Base-by-base conservation (phyloP, 2,888 invertebrate species). In the Exocentrus adspersus region DNA sequence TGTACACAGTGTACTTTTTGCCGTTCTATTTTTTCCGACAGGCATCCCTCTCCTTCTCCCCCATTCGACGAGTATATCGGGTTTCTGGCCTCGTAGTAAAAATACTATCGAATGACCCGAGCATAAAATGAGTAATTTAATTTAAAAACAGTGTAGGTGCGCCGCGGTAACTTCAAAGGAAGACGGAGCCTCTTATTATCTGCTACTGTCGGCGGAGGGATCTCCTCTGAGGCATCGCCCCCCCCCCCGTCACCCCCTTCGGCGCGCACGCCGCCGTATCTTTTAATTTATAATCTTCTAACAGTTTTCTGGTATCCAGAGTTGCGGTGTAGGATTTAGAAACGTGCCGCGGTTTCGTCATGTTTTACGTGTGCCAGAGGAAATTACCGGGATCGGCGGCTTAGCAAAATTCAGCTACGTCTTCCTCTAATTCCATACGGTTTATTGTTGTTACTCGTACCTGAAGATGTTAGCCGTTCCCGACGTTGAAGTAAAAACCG, bases 71-170 rank as follows among this genome's bases (percentile, higher is more conserved):
- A 65, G 57, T 65, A 56, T 65, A 66, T 64, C 62, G 50, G 51
- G 65, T 69, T 67, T 65, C 65, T 63, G 59, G 69, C 69, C 65
- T 69, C 69, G 64, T 32, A 24, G 24, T 24, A 24, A 60, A 60
- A 67, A 60, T 61, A 63, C 65, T 65, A 71, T 71, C 70, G 67
- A 70, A 71, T 71, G 69, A 74, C 72, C 71, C 54, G 65, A 75
- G 77, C 72, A 75, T 73, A 77, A 78, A 79, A 80, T 78, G 78
- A 77, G 79, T 80, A 80, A 80, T 79, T 79, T 80, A 79, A 79
- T 80, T 80, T 80, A 79, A 80, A 79, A 79, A 80, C 79, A 80
- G 80, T 79, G 79, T 80, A 80, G 80, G 79, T 80, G 80, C 78
- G 72, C 72, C 77, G 73, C 79, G 80, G 80, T 78, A 76, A 76